Evolutionary conservation across 2,888 invertebrate species (phyloP), one percentile per base, ranked within the genome.

Genomic region (Lordiphosa fenestrarum): DNA sequence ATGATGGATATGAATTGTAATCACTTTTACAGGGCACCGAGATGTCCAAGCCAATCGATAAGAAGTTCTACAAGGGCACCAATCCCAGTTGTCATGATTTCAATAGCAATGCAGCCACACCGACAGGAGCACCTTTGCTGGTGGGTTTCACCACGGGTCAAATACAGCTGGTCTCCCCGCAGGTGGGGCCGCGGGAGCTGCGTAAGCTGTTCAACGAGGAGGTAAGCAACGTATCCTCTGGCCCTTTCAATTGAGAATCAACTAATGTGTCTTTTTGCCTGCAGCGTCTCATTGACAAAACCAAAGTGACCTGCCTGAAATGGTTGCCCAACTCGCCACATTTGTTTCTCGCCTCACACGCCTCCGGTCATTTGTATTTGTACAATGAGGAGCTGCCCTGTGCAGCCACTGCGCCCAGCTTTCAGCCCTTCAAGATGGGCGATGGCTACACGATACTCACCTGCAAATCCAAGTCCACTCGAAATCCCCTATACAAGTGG

Each of bases 41-140:
- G 91, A 92, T 98, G 87, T 96, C 95, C 70, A 98, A 98, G 90
- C 98, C 98, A 39, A 94, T 99, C 77, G 99, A 99, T 90, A 99
- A 99, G 90, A 95, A 98, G 89, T 94, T 98, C 87, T 99, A 99
- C 90, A 99, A 99, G 91, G 98, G 98, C 86, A 98, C 98, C 51
- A 98, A 96, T 91, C 99, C 99, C 13, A 99, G 99, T 23, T 98
- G 98, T 90, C 99, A 99, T 88, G 98, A 98, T 91, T 99, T 99
- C 90, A 99, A 99, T 91, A 92, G 93, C 49, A 92, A 94, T 71
- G 94, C 95, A 50, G 95, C 95, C 86, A 94, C 94, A 58, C 91
- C 93, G 12, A 96, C 97, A 64, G 95, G 95, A 89, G 95, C 97
- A 19, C 95, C 95, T 52, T 92, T 99, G 71, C 92, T 99, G 81